phyloP scores from a whole-genome alignment of 53 echinoderm and acorn worm genomes.

The Antedon mediterranea region DNA sequence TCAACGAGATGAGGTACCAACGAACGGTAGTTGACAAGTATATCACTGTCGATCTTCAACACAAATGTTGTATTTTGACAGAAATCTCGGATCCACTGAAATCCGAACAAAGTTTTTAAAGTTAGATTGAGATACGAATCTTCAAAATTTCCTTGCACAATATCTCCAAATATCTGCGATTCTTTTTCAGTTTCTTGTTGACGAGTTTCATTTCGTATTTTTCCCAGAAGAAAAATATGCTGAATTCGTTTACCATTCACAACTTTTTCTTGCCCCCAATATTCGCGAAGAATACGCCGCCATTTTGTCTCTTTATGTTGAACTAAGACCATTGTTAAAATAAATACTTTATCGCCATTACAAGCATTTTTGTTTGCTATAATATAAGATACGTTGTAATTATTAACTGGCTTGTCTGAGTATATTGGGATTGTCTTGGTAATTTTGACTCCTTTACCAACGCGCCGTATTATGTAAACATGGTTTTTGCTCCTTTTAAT shows the following conservation, averaged over 20 bases:
- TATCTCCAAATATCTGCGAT: slow-evolving; percentile 8
- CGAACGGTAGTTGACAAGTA: slow-evolving; percentile 15
- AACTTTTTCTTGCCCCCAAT: neutral
- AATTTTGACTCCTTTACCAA: neutral
- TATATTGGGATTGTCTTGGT: neutral
- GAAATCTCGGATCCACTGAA: slow-evolving; percentile 16
- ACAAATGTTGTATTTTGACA: slow-evolving; percentile 11
- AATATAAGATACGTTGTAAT: neutral
- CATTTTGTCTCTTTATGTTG: neutral
- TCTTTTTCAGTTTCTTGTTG: neutral
- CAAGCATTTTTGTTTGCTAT: neutral
- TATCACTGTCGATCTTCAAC: slow-evolving; percentile 25
- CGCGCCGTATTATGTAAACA: neutral
- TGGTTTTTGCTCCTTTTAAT: too few relatives aligned
- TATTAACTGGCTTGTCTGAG: neutral
- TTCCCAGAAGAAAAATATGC: neutral
- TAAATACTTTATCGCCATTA: neutral
- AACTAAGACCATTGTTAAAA: neutral
- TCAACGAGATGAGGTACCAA: slow-evolving; percentile 2
- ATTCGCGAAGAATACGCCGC: neutral
- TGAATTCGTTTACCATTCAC: neutral
- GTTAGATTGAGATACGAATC: slow-evolving; percentile 27
- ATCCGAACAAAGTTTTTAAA: slow-evolving; percentile 24
- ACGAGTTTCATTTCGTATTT: neutral
- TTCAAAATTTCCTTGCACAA: slow-evolving; percentile 28